A percentile compares a stretch with the other conserved stretches of the same genome.
phyloP scores from a whole-genome alignment of 2,888 invertebrate genomes.

The Megamerina dolium region DNA sequence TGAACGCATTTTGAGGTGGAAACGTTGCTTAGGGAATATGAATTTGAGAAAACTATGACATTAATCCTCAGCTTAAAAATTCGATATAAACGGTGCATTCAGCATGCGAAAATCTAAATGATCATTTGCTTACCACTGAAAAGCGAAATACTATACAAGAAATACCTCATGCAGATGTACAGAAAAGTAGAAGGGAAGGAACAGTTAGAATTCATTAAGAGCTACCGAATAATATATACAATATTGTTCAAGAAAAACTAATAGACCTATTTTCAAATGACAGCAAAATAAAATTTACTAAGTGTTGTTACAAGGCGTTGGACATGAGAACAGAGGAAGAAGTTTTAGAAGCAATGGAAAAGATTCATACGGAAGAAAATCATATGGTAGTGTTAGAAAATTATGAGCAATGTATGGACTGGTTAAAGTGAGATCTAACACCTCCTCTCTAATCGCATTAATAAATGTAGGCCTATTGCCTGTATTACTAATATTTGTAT shows the following conservation, averaged over 20 bases:
- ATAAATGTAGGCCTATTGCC: too few relatives aligned
- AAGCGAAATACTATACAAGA: slow-evolving; percentile 2
- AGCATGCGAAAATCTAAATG: slow-evolving; percentile 3
- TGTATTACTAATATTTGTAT: too few relatives aligned
- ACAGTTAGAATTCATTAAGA: background rate
- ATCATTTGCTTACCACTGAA: slow-evolving; percentile 2
- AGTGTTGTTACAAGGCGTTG: background rate
- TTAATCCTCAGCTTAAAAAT: background rate
- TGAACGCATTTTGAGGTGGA: slow-evolving; percentile 7
- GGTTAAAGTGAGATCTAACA: too few relatives aligned
- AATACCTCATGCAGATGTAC: background rate
- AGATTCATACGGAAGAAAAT: background rate
- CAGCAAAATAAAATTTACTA: background rate
- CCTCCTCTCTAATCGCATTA: too few relatives aligned
- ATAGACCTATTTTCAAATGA: slow-evolving; percentile 1
- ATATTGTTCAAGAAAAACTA: background rate
- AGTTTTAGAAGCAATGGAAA: background rate
- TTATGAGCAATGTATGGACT: too few relatives aligned
- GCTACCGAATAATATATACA: background rate
- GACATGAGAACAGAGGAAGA: background rate
- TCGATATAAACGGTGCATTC: background rate
- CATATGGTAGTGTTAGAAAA: background rate
- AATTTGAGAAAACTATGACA: slow-evolving; percentile 7
- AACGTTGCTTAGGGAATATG: slow-evolving; percentile 3
- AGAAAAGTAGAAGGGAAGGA: background rate